These are phyloP conservation scores for Dinocampus coccinellae DNA, from an alignment of 2,888 invertebrate genomes.

Conservation along the genomic window DNA sequence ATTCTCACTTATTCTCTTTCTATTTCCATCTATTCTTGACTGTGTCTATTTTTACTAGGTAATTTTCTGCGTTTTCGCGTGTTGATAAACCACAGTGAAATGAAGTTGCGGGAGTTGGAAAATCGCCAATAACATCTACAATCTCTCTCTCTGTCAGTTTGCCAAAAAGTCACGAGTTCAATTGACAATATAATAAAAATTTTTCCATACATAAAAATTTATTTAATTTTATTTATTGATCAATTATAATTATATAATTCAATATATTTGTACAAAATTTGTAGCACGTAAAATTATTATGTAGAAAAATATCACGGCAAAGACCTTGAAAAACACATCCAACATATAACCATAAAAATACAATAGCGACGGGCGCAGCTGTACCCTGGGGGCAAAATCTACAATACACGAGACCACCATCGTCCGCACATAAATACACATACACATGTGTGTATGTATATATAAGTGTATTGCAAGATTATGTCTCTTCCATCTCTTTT, in stretches of 20 bases:
- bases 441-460: background rate
- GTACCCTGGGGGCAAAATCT: constrained; percentile 40
- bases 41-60: constrained; percentile 13
- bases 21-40: constrained; percentile 27
- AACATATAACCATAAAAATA: constrained; percentile 44
- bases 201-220: too few species aligned
- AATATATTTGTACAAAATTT: too few species aligned
- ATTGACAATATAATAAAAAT: background rate
- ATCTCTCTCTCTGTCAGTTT: background rate
- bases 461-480: background rate
- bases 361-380: constrained; percentile 47
- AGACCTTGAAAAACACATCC: constrained; percentile 37
- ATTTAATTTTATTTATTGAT: too few species aligned
- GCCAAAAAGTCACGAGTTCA: constrained; percentile 6
- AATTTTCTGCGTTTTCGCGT: constrained; percentile 26
- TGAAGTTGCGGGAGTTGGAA: constrained; percentile 9
- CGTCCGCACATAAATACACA: constrained; percentile 1
- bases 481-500: background rate
- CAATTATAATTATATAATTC: too few species aligned
- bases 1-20: constrained; percentile 10
- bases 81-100: constrained; percentile 18
- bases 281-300: background rate
- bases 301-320: background rate
- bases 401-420: constrained; percentile 32
- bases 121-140: constrained; percentile 8